Evolutionary conservation across 2,888 invertebrate species (phyloP).

Genomic region (Meta bourneti): DNA sequence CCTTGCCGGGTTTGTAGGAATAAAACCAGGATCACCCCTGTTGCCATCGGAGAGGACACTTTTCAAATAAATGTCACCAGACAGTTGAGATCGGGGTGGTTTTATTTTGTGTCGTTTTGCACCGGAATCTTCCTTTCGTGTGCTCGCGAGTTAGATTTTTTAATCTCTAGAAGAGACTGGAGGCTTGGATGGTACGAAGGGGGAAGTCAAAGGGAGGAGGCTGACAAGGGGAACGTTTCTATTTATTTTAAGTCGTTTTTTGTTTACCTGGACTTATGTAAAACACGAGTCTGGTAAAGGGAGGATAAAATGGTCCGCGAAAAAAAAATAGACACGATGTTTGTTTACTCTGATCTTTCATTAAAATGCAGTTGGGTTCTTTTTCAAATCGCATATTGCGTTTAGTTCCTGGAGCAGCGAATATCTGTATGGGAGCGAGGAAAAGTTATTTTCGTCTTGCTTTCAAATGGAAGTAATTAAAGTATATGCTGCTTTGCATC

Average conservation of each 20-base stretch:
- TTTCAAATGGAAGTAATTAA: too few species aligned
- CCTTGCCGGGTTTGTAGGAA: not conserved
- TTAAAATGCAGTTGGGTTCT: not conserved
- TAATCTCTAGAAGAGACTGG: not conserved
- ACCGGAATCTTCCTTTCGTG: not conserved
- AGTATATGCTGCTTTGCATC: too few species aligned
- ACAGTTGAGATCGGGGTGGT: not conserved
- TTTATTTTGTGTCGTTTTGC: not conserved
- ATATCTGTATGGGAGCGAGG: too few species aligned
- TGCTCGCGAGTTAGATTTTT: not conserved
- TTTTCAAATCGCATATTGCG: not conserved
- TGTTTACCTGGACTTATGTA: not conserved
- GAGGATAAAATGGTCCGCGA: not conserved
- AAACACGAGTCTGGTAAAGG: not conserved
- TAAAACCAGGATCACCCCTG: not conserved
- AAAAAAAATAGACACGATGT: not conserved
- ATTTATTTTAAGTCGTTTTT: not conserved
- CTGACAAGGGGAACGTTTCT: not conserved
- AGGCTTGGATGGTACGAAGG: too few species aligned
- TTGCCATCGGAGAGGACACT: constrained; percentile 14
- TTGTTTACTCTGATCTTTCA: not conserved
- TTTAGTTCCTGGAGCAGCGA: not conserved
- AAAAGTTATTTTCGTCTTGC: too few species aligned
- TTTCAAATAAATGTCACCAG: constrained; percentile 45
- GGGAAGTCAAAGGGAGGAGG: too few species aligned